Percentiles rank a stretch among this genome's conserved stretches.
Evolutionary conservation across 2,797 vertebrate genomes (phyloP).

Genomic region (Delichon dasypus): DNA sequence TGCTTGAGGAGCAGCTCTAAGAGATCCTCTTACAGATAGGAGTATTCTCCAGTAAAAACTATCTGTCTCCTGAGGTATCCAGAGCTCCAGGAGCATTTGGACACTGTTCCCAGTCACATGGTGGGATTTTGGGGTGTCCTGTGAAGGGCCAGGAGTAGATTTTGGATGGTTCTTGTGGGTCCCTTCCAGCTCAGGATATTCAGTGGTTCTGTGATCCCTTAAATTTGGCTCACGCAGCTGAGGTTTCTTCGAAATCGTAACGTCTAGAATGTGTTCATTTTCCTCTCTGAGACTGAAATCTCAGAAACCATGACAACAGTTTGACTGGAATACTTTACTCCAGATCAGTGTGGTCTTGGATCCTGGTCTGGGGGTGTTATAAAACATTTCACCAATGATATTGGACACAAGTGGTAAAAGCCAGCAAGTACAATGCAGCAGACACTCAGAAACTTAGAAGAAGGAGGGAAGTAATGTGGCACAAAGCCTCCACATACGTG

Average conservation of each 20-base stretch:
- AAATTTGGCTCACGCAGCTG: not conserved
- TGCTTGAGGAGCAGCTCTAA: not conserved
- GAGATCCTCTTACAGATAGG: not conserved
- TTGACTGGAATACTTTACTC: not conserved
- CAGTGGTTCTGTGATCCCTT: not conserved
- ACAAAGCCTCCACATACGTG: rapidly evolving
- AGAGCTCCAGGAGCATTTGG: not conserved
- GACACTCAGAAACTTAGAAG: not conserved
- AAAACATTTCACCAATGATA: too few relatives aligned
- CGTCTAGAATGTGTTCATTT: not conserved
- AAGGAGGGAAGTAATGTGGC: not conserved
- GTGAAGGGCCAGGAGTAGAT: not conserved
- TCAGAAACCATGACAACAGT: not conserved
- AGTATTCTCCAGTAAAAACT: not conserved
- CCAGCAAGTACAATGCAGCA: not conserved
- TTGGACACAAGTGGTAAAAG: not conserved
- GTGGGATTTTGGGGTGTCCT: not conserved
- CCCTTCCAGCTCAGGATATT: not conserved
- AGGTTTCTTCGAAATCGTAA: not conserved
- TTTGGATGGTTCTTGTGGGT: not conserved
- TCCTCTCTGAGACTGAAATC: not conserved
- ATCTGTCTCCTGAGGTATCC: not conserved
- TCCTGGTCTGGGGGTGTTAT: not conserved
- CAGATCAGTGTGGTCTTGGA: not conserved
- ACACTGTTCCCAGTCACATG: not conserved